These are phyloP conservation scores for Dicentrarchus labrax DNA, from an alignment of 2,113 vertebrate genomes.

Conservation along the genomic window DNA sequence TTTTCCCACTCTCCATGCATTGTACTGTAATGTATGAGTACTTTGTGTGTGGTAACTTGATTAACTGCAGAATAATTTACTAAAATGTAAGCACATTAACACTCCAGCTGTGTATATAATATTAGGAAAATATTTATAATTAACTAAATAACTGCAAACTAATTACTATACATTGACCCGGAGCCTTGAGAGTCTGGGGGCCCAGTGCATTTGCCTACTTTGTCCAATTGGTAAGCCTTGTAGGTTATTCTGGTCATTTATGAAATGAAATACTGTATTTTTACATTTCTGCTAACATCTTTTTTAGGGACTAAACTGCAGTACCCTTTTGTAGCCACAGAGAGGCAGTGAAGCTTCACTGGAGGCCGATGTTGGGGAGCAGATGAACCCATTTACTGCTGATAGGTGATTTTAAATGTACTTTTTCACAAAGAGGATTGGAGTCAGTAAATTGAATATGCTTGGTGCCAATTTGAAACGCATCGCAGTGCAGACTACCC, in stretches of 20 bases:
- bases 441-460: neutral
- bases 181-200: neutral
- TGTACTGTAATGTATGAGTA: neutral
- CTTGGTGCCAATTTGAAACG: neutral
- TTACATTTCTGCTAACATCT: no score
- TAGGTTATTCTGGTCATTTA: no score
- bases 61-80: neutral
- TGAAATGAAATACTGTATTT: neutral
- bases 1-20: neutral
- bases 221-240: no score
- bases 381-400: neutral
- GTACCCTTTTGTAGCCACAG: slow-evolving; percentile 6
- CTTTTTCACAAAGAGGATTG: neutral
- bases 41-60: neutral
- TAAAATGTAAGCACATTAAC: neutral
- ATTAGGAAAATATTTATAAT: neutral
- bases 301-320: no score
- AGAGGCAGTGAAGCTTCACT: slow-evolving; percentile 1
- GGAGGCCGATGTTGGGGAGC: neutral
- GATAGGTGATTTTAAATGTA: neutral
- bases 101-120: neutral
- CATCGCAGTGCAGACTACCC: no score
- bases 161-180: neutral
- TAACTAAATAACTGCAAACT: neutral
- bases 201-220: neutral